Conservation (phyloP, 2,888 invertebrate genomes). For the Ormyrus rosae region DNA sequence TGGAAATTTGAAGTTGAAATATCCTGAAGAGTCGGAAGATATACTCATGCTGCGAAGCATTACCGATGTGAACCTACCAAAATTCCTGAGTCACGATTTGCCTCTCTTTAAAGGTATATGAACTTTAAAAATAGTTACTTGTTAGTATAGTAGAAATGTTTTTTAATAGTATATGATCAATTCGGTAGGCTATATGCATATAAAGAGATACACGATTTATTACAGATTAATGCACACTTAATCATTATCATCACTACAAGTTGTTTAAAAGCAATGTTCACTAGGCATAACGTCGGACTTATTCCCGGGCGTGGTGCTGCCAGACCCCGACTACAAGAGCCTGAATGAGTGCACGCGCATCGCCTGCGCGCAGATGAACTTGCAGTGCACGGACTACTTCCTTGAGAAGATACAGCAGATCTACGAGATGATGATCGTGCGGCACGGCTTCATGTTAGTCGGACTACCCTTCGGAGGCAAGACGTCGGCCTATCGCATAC, state of each 20-base stretch:
- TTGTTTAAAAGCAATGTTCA: no score
- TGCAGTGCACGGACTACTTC: constrained; percentile 91
- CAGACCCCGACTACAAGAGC: constrained; percentile 87
- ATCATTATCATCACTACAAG: no score
- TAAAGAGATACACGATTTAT: no score
- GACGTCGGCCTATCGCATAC: constrained; percentile 88
- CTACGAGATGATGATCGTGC: constrained; percentile 96
- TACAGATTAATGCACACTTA: no score
- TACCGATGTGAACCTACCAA: constrained; percentile 95
- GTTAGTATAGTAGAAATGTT: no score
- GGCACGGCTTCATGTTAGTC: constrained; percentile 96
- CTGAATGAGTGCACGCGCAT: constrained; percentile 82
- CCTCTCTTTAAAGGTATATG: constrained; percentile 83
- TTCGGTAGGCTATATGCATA: no score
- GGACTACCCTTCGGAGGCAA: constrained; percentile 96
- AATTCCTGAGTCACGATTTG: constrained; percentile 92
- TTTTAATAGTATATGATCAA: no score
- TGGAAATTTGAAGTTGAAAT: constrained; percentile 91
- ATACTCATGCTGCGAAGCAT: constrained; percentile 92
- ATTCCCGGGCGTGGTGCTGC: constrained; percentile 90
- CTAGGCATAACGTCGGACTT: constrained; percentile 93
- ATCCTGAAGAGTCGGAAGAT: constrained; percentile 92
- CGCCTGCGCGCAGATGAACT: constrained; percentile 83
- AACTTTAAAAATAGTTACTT: no score
- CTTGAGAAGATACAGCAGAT: constrained; percentile 92